Evolutionary conservation across 2,888 invertebrate genomes (phyloP), one percentile per base, ranked within the genome.

Genomic region (Agonopterix arenella): DNA sequence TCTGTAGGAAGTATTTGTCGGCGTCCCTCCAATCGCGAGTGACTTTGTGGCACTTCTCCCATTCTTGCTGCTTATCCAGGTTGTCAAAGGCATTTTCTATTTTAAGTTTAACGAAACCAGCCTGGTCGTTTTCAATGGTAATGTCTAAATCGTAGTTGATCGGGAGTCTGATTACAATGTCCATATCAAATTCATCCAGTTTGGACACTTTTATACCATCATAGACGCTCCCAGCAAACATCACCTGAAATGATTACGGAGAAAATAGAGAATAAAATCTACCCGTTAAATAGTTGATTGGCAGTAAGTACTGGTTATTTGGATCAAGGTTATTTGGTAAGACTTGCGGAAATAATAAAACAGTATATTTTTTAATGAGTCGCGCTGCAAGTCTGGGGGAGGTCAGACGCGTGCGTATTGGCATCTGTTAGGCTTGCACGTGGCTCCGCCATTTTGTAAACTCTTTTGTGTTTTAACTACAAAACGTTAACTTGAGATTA

Each of bases 131-230:
- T 48, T 84, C 78, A 10, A 85, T 65, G 9, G 73, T 73, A 44
- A 90, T 84, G n/a, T 62, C 68, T 52, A 82, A 73, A 5, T 76
- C 72, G 52, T 84, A 78, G 60, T 71, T 73, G 36, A 90, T 73
- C 0, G 92, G 91, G 11, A 93, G 64, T 1, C 82, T 76, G 45
- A 93, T 82, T 2, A 91, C 79, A 4, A 92, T 74, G 70, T 92
- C 91, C 66, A 92, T 80, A 61, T 93, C 93, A 58, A 89, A 93
- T 61, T 93, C 93, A 54, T 91, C 89, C 11, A 92, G 90, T 50
- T 85, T 83, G 2, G 89, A 84, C 0, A 92, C 86, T 69, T 91
- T 91, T 36, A 92, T 82, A n/a, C 85, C 83, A 60, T 93, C 93
- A 53, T 90, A 92, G 41, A 84, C 92, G 61, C 92, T 92, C 9